A percentile compares a stretch with the other conserved stretches of the same genome.
Conservation (phyloP, 2,888 invertebrate genomes). For the Meandrusa payeni region DNA sequence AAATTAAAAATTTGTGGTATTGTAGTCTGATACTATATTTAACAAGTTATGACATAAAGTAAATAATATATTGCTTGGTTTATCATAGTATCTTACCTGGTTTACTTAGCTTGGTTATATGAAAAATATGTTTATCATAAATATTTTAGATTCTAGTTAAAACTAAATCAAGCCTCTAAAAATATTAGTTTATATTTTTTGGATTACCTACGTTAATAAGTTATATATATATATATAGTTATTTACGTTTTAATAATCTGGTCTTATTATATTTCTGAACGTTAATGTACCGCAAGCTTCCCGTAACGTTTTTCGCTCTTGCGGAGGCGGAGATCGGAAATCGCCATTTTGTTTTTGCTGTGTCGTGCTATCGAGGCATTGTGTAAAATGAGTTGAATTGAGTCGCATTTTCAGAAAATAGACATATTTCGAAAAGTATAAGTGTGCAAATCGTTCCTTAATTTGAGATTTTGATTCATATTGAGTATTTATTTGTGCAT, state of each 20-base stretch:
- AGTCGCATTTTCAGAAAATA: background rate
- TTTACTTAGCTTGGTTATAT: too few species aligned
- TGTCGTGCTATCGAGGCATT: conserved; percentile 12
- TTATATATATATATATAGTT: too few species aligned
- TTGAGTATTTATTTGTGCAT: conserved; percentile 3
- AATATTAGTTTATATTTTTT: too few species aligned
- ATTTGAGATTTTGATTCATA: background rate
- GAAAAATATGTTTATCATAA: too few species aligned
- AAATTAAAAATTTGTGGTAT: background rate
- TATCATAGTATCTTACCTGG: too few species aligned
- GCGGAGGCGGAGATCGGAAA: background rate
- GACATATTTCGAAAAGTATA: background rate
- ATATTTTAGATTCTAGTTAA: too few species aligned
- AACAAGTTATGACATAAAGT: too few species aligned
- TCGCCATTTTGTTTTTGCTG: conserved; percentile 38
- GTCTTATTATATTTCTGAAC: conserved; percentile 5
- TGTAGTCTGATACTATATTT: too few species aligned
- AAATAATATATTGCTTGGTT: too few species aligned
- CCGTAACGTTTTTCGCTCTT: conserved; percentile 1
- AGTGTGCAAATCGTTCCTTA: background rate
- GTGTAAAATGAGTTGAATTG: conserved; percentile 9
- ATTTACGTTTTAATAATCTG: too few species aligned
- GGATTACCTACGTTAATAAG: too few species aligned
- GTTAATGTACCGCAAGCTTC: conserved; percentile 1
- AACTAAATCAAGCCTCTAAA: too few species aligned